These are phyloP conservation scores for Temnothorax unifasciatus DNA, from an alignment of 2,888 invertebrate species.

Conservation along the genomic window DNA sequence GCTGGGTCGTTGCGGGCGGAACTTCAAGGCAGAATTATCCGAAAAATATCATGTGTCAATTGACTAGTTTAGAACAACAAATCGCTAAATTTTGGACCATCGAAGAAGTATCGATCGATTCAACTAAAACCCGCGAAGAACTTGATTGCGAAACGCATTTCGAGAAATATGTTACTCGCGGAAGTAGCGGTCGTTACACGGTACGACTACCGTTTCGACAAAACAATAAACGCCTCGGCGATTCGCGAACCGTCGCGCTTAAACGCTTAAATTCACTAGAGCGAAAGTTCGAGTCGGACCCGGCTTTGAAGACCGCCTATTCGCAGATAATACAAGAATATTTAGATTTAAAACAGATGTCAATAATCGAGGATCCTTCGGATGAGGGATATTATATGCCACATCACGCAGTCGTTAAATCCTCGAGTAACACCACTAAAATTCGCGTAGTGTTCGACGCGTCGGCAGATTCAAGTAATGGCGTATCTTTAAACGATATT, in stretches of 20 bases:
- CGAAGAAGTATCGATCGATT: not conserved
- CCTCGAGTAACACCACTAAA: too few species aligned
- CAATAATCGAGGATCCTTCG: not conserved
- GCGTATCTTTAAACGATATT: too few species aligned
- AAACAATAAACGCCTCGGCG: not conserved
- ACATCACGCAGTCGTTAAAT: not conserved
- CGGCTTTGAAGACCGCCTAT: not conserved
- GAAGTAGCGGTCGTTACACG: not conserved
- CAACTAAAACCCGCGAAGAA: not conserved
- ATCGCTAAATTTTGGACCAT: too few species aligned
- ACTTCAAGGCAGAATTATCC: not conserved
- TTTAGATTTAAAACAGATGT: not conserved
- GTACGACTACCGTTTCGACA: not conserved
- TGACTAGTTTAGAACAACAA: not conserved
- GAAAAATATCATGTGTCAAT: too few species aligned
- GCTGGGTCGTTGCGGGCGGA: constrained; percentile 62
- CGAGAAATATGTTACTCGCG: not conserved
- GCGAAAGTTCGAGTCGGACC: not conserved
- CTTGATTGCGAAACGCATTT: constrained; percentile 10
- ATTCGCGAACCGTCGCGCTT: not conserved
- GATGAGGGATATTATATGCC: not conserved
- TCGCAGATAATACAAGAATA: not conserved
- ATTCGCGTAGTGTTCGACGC: too few species aligned
- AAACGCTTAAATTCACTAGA: not conserved
- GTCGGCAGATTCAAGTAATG: too few species aligned